Base-by-base conservation (phyloP, 1,140 invertebrate genomes). In the Drosophila carrolli region DNA sequence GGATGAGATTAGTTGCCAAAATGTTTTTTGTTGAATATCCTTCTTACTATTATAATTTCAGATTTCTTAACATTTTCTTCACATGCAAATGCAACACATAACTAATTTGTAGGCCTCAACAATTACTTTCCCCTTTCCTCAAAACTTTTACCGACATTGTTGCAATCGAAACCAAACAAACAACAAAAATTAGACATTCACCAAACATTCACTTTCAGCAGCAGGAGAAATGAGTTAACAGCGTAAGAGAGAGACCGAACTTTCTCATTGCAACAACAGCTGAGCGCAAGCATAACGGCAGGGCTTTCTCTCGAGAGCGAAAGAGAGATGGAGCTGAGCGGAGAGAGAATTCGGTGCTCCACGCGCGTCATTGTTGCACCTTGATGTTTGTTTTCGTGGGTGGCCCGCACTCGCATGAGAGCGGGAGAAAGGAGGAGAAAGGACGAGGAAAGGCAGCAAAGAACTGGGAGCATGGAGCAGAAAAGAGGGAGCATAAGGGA, bases 381-480 rank as follows among this genome's bases (percentile, higher is more conserved):
- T 88, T 88, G 89, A 88, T 88, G 84, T 89, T 88, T 88, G 84
- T 88, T 88, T 88, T 88, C 84, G 84, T 88, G 84, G 84, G 84
- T 89, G 84, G 80, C 75, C 75, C 65, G 74, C 53, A 63, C 35
- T 41, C 10, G 53, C 51, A 50, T 23, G 29, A 62, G 43, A 51
- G 40, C 55, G 56, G 38, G 41, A 19, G 23, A 23, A 8, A 14
- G 7, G 27, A 16, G 57, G n/a, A 8, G 56, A 40, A 74, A 50
- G 57, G 27, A 48, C 50, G 19, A 48, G 38, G 19, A 10, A 37
- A 53, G n/a, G 27, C 14, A 32, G 47, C 58, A 53, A 32, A 38
- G 14, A 70, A 19, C 32, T 32, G 13, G 11, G 13, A 11, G 35
- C 48, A 37, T 61, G 40, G 41, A 32, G 56, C 14, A 29, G 37